Percentiles rank a stretch among this genome's conserved stretches.
Conservation (phyloP, 1,140 invertebrate genomes). For the Ridgeia piscesae region DNA sequence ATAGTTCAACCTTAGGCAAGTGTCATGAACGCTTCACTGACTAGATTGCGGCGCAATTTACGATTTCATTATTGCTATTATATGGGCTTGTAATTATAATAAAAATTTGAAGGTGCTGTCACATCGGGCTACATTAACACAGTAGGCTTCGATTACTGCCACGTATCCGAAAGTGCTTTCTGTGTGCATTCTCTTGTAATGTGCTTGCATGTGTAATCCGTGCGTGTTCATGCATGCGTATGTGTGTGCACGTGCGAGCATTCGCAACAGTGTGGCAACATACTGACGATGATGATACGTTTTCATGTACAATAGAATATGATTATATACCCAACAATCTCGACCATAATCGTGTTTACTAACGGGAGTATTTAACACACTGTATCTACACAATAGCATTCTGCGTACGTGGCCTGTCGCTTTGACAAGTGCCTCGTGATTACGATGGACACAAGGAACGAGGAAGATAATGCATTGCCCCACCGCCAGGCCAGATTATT, state of each 20-base stretch:
- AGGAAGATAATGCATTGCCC: neutral
- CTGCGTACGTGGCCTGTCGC: neutral
- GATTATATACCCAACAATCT: no score
- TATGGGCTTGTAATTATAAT: no score
- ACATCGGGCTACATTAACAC: no score
- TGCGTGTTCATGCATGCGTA: neutral
- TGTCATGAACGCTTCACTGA: no score
- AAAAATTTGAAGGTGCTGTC: no score
- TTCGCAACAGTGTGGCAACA: neutral
- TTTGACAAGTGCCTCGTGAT: neutral
- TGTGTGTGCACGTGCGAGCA: neutral
- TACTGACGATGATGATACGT: neutral
- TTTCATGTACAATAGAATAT: no score
- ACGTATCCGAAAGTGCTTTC: no score
- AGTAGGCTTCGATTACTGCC: no score
- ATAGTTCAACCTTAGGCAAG: no score
- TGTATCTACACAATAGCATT: neutral
- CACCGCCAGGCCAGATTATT: neutral
- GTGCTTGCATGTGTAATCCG: neutral
- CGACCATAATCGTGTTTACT: neutral
- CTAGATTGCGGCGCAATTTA: no score
- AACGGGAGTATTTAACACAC: neutral
- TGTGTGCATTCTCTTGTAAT: neutral
- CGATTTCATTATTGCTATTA: no score
- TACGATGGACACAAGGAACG: neutral